Evolutionary conservation across 2,888 invertebrate genomes (phyloP).

Genomic region (Dyspetes luteomarginatus): DNA sequence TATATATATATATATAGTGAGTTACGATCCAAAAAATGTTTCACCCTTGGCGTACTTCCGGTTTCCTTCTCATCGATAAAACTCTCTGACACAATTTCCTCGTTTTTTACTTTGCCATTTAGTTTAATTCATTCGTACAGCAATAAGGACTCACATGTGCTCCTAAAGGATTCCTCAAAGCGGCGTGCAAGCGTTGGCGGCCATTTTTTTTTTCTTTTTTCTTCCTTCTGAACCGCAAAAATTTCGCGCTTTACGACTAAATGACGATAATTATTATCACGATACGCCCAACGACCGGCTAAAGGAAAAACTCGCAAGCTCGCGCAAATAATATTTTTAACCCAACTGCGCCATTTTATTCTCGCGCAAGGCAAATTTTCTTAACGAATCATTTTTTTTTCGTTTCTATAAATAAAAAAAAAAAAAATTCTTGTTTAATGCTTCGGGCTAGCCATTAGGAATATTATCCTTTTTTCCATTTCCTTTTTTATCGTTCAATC

Average conservation of each 20-base stretch:
- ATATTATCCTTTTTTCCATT: slow-evolving; percentile 33
- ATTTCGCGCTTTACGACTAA: slow-evolving; percentile 58
- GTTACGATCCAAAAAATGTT: slow-evolving; percentile 62
- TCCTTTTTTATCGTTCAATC: slow-evolving; percentile 63
- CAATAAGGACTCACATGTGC: slow-evolving; percentile 52
- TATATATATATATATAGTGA: too few species aligned
- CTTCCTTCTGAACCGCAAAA: slow-evolving; percentile 39
- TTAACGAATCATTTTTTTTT: slow-evolving; percentile 47
- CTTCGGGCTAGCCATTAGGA: slow-evolving; percentile 62
- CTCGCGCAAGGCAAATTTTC: not conserved
- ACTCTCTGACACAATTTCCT: not conserved
- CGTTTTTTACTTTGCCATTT: slow-evolving; percentile 9
- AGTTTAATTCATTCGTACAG: slow-evolving; percentile 39
- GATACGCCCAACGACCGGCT: slow-evolving; percentile 62
- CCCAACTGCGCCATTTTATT: slow-evolving; percentile 34
- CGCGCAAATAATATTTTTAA: slow-evolving; percentile 51
- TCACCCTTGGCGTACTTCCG: slow-evolving; percentile 38
- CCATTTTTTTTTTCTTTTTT: not conserved
- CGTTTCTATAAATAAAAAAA: slow-evolving; percentile 64
- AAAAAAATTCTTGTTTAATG: slow-evolving; percentile 60
- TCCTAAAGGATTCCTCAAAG: slow-evolving; percentile 56
- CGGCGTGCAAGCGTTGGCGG: slow-evolving; percentile 57
- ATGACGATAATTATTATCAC: slow-evolving; percentile 65
- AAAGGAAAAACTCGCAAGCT: slow-evolving; percentile 61
- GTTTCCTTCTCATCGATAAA: slow-evolving; percentile 39